A percentile compares a stretch with the other conserved stretches of the same genome.
Conservation (phyloP, 2,888 invertebrate genomes). For the Timema podura region DNA sequence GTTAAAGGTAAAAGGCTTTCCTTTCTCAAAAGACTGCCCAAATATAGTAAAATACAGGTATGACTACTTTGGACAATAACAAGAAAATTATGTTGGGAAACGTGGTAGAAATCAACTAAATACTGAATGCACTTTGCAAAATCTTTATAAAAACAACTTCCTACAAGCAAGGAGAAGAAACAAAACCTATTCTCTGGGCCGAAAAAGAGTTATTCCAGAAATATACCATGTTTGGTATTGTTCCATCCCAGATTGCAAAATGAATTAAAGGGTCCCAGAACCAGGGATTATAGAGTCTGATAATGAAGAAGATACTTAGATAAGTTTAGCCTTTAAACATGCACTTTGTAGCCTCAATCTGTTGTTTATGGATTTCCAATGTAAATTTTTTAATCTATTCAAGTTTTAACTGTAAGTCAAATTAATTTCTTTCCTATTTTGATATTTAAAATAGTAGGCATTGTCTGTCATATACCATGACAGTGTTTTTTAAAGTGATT, state of each 20-base stretch:
- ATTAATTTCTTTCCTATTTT: too few species aligned
- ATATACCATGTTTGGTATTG: not conserved
- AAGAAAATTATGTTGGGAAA: not conserved
- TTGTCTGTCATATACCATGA: too few species aligned
- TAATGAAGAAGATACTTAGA: not conserved
- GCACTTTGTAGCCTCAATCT: too few species aligned
- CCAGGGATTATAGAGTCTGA: slow-evolving; percentile 3
- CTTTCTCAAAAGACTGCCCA: not conserved
- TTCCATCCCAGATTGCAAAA: not conserved
- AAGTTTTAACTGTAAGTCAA: too few species aligned
- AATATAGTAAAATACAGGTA: not conserved
- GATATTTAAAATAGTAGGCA: too few species aligned
- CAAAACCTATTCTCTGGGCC: not conserved
- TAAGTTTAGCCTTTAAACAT: too few species aligned
- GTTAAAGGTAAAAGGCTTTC: not conserved
- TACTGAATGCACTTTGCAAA: not conserved
- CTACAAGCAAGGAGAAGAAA: not conserved
- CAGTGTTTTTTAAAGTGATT: too few species aligned
- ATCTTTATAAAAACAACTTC: not conserved
- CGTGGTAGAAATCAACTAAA: not conserved
- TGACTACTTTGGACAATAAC: not conserved
- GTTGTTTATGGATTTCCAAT: too few species aligned
- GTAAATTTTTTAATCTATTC: too few species aligned
- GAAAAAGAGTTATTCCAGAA: not conserved
- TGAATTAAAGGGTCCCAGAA: not conserved